Base-by-base conservation (phyloP, 2,797 vertebrate species). In the Pempheris klunzingeri region DNA sequence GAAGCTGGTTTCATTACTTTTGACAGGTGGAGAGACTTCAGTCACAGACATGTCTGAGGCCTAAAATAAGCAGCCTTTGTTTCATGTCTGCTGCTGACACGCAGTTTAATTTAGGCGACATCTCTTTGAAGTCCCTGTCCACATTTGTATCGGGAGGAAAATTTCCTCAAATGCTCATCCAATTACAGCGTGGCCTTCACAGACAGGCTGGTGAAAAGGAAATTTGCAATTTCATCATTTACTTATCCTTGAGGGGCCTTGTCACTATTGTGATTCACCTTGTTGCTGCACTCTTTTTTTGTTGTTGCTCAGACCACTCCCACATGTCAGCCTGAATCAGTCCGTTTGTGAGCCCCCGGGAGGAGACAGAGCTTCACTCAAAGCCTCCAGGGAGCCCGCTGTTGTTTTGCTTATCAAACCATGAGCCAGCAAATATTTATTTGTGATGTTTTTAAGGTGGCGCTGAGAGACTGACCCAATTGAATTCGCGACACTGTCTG, bases 251-350 rank as follows among this genome's bases (percentile, higher is more conserved):
- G 28, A 69, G 62, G 60, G 64, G 60, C 41, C 70, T 77, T 59
- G 74, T 78, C 80, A 68, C 57, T 66, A 81, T 70, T 79, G 62
- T 61, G 74, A 79, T 83, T 88, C 84, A 85, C 80, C 85, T 84
- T 87, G 75, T 82, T 82, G 78, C 43, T 53, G 73, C 50, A 2
- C 52, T 79, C 12, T 41, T 71, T 73, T 75, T 57, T 52, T n/a
- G n/a, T n/a, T n/a, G n/a, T n/a, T n/a, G n/a, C 46, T 61, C 53
- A 13, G 61, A 65, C 76, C 73, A 39, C 52, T 76, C 62, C 68
- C 36, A 54, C 64, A 74, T 86, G 83, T 83, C 85, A 77, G 73
- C 44, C 58, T 38, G 49, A 47, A 85, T 86, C 77, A 70, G 68
- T 66, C 54, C 32, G 65, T 61, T 38, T 67, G 63, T 38, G 68